Conservation (phyloP, 53 echinoderm and acorn worm genomes). For the Zoroaster sp. region DNA sequence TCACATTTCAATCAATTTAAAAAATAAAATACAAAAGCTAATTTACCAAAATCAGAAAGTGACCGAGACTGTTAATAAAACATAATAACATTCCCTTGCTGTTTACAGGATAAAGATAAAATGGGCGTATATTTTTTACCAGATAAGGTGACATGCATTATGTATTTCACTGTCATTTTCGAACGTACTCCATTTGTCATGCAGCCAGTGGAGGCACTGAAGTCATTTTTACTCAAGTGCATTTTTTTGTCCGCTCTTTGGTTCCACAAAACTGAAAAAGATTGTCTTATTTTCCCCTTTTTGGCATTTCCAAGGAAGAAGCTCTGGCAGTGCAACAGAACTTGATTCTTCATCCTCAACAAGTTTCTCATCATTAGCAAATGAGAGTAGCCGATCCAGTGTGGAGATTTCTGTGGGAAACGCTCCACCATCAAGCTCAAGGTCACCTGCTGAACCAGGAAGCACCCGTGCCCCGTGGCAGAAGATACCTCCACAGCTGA, state of each 20-base stretch:
- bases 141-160: background rate
- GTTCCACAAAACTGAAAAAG: background rate
- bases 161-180: background rate
- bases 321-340: background rate
- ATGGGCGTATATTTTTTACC: background rate
- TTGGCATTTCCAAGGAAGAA: background rate
- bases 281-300: background rate
- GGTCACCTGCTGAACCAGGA: conserved; percentile 19
- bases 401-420: background rate
- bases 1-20: background rate
- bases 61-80: background rate
- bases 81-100: background rate
- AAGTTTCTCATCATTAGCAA: background rate
- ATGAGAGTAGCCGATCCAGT: background rate
- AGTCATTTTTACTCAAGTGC: background rate
- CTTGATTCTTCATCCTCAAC: background rate
- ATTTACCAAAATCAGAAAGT: background rate
- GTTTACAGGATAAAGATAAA: no score
- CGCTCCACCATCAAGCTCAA: background rate
- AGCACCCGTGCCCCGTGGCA: conserved; percentile 23
- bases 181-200: background rate
- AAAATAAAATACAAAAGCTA: background rate
- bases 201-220: background rate
- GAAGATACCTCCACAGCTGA: conserved; percentile 36
- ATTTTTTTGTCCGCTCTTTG: background rate